Base-by-base conservation (phyloP, 2,113 vertebrate species). In the Larimichthys polyactis region DNA sequence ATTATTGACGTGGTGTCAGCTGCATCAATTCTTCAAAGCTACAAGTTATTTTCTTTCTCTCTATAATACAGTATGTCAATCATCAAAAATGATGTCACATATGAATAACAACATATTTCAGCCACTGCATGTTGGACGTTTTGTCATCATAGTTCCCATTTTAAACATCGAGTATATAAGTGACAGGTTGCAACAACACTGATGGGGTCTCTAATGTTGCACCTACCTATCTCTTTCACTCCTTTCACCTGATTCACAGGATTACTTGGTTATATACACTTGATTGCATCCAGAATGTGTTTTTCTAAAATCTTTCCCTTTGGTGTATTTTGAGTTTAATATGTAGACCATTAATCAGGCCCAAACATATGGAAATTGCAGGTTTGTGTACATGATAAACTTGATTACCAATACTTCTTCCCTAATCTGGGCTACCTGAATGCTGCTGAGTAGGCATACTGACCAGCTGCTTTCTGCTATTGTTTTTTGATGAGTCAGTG, bases 391-490 rank as follows among this genome's bases (percentile, higher is more conserved):
- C 75, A 68, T 64, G 24, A 73, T 78, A 67, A 77, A 80, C 51
- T 60, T 88, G 78, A 89, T 91, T 79, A 65, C 66, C 81, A 78
- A 82, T 87, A 88, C 20, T 52, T 91, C 63, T 52, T 82, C 66
- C 17, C 52, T 85, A 78, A 78, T 79, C 29, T 27, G 59, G 36
- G 57, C 70, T 57, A 36, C 27, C 44, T 72, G 73, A 76, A 87
- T 87, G 62, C 75, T 83, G 90, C 88, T 85, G 79, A 87, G 49
- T 24, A 11, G 49, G 87, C 83, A 88, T 2, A 54, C 57, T 84
- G 73, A 81, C 83, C 90, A 90, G 81, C 81, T 91, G 88, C 84
- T 63, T 81, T 46, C 67, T 76, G 80, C 60, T 71, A 5, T 80
- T 79, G 54, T 85, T 73, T 88, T 68, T 12, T 81, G 86, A 79